A percentile compares a stretch with the other conserved stretches of the same genome.
Conservation (phyloP, 2,797 vertebrate genomes). For the Pygocentrus nattereri region DNA sequence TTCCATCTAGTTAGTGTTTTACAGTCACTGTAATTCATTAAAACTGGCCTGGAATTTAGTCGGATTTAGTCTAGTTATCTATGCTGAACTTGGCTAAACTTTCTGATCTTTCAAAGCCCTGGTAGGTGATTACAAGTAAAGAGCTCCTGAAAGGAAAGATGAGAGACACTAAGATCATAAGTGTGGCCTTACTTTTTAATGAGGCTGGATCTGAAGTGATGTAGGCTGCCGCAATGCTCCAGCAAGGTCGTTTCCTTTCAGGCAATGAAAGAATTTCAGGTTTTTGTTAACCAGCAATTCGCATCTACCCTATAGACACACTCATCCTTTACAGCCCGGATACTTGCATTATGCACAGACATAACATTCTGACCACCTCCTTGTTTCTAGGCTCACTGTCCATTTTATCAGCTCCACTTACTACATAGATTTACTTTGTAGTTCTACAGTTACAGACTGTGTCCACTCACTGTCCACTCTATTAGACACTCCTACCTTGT, state of each 20-base stretch:
- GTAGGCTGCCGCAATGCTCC: not conserved
- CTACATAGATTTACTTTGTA: too few species aligned
- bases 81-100: not conserved
- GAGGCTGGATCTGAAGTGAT: slow-evolving; percentile 14
- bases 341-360: not conserved
- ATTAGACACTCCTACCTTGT: too few species aligned
- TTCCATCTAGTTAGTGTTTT: not conserved
- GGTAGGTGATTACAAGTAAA: not conserved
- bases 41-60: not conserved
- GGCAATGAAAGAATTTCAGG: not conserved
- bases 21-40: not conserved
- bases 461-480: too few species aligned
- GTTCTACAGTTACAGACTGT: too few species aligned
- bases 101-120: not conserved
- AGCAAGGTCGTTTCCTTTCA: not conserved
- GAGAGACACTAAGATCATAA: not conserved
- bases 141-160: not conserved
- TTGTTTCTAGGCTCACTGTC: too few species aligned
- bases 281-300: not conserved
- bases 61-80: not conserved
- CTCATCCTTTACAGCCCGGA: not conserved
- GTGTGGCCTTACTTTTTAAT: slow-evolving; percentile 12
- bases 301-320: not conserved
- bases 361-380: too few species aligned
- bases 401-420: too few species aligned